A percentile compares a stretch with the other conserved stretches of the same genome.
Conservation (phyloP, 2,113 vertebrate genomes). For the Neoarius graeffei region DNA sequence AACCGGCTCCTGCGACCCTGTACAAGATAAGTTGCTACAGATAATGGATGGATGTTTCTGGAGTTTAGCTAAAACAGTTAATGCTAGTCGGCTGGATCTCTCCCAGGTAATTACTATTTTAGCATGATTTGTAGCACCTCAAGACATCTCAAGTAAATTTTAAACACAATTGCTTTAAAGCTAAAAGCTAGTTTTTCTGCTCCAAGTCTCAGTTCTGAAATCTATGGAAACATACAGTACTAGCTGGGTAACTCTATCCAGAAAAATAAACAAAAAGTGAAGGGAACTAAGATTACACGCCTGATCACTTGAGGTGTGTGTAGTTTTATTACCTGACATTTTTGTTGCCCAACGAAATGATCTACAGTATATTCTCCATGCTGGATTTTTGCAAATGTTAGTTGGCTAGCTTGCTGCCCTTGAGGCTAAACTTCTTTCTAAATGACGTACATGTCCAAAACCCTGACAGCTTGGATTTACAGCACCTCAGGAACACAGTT, state of each 20-base stretch:
- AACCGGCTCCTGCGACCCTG: too few species aligned
- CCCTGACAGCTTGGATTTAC: neutral
- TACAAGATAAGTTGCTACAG: too few species aligned
- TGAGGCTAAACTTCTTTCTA: neutral
- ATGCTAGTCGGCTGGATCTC: too few species aligned
- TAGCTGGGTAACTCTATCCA: neutral
- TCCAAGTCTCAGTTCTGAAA: neutral
- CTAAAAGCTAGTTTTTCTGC: neutral
- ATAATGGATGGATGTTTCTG: too few species aligned
- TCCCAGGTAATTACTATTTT: neutral
- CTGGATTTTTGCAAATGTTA: neutral
- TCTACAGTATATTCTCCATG: neutral
- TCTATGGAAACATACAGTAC: neutral
- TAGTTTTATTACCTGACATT: neutral
- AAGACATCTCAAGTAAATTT: neutral
- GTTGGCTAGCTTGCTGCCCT: neutral
- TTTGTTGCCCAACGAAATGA: too few species aligned
- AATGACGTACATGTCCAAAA: neutral
- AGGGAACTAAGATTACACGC: neutral
- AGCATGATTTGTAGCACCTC: neutral
- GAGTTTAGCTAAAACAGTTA: too few species aligned
- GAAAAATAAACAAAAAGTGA: neutral
- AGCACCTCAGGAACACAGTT: too few species aligned
- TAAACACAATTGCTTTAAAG: neutral
- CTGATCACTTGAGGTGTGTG: neutral